A percentile compares a stretch with the other conserved stretches of the same genome.
phyloP scores from a whole-genome alignment of 2,888 invertebrate genomes.

The Xiphydria camelus region DNA sequence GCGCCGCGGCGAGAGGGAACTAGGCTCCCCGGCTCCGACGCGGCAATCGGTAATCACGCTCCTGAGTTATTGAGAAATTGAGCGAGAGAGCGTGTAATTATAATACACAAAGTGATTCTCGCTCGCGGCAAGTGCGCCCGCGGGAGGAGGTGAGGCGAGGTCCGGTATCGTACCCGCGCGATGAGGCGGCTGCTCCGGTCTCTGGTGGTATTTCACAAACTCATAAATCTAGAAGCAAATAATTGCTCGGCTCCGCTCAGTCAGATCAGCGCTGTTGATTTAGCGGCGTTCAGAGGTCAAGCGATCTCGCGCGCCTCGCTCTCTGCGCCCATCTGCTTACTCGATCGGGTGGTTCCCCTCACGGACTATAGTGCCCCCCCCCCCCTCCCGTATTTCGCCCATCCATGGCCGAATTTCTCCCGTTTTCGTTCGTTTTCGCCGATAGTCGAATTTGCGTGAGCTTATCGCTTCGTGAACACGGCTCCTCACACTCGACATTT shows the following conservation, averaged over 20 bases:
- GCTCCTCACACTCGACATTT: slow-evolving; percentile 26
- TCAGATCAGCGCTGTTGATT: slow-evolving; percentile 52
- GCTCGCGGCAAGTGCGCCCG: slow-evolving; percentile 20
- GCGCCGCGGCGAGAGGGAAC: too few species aligned
- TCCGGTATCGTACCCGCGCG: too few species aligned
- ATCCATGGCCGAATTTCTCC: not conserved
- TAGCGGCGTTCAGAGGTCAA: slow-evolving; percentile 52
- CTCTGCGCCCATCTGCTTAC: slow-evolving; percentile 14
- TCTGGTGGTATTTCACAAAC: slow-evolving; percentile 43
- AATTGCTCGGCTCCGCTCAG: slow-evolving; percentile 49
- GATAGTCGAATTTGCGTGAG: not conserved
- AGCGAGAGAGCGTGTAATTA: slow-evolving; percentile 44
- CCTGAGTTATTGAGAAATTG: slow-evolving; percentile 53
- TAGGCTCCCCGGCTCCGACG: too few species aligned
- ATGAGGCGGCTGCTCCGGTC: too few species aligned
- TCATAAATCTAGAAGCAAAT: slow-evolving; percentile 57
- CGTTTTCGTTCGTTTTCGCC: not conserved
- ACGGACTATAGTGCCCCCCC: not conserved
- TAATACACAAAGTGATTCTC: slow-evolving; percentile 51
- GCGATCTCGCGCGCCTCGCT: slow-evolving; percentile 15
- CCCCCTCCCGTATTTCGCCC: too few species aligned
- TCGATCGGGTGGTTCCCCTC: slow-evolving; percentile 2
- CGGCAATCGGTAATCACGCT: slow-evolving; percentile 37
- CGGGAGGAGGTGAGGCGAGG: not conserved
- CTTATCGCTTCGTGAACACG: too few species aligned